phyloP scores from a whole-genome alignment of 1,140 invertebrate genomes.

The Drosophila subpulchrella region DNA sequence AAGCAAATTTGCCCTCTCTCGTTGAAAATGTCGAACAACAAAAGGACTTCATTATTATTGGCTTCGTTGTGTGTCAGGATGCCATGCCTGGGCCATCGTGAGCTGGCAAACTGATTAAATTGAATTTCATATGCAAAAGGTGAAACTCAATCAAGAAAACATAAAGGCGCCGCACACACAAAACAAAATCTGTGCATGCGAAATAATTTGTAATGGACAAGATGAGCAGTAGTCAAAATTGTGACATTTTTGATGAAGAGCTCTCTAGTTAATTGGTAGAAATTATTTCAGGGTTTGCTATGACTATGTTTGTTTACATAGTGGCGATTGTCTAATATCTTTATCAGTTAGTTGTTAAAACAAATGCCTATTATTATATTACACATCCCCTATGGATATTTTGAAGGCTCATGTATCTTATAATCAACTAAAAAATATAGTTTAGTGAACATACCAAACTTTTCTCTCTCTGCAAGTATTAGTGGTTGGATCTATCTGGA shows the following conservation, averaged over 20 bases:
- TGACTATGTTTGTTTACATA: too few species aligned
- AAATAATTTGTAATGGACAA: neutral
- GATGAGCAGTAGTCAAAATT: too few species aligned
- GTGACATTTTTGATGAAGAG: too few species aligned
- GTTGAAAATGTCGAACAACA: conserved; percentile 74
- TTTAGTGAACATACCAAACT: neutral
- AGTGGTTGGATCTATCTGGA: conserved; percentile 31
- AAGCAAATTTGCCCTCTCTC: conserved; percentile 53
- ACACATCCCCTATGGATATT: too few species aligned
- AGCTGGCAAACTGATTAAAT: conserved; percentile 80
- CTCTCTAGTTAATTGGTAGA: too few species aligned
- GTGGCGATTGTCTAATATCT: too few species aligned
- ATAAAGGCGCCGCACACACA: conserved; percentile 56
- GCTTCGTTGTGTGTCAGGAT: conserved; percentile 47
- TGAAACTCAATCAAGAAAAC: conserved; percentile 83
- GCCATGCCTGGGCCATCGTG: conserved; percentile 39
- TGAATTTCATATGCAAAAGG: conserved; percentile 83
- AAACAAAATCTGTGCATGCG: neutral
- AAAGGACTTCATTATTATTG: conserved; percentile 83
- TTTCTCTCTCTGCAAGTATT: conserved; percentile 41
- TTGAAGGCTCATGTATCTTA: too few species aligned
- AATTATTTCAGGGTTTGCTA: neutral
- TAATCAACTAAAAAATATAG: too few species aligned
- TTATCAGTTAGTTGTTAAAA: too few species aligned
- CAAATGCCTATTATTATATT: too few species aligned